Base-by-base conservation (phyloP, 2,888 invertebrate genomes). In the Drosophila testacea region DNA sequence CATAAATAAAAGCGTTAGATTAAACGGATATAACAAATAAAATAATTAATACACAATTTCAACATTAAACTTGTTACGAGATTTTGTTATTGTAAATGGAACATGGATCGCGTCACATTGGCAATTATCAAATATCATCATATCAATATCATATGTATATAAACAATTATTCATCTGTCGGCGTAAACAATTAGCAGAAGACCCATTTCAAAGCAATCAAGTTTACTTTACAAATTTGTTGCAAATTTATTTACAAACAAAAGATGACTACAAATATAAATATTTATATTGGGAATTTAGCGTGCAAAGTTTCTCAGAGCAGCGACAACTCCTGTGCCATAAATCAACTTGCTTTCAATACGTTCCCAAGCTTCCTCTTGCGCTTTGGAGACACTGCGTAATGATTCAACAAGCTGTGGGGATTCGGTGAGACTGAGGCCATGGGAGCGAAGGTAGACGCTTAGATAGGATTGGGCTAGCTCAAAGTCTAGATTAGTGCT, bases 391-490 rank as follows among this genome's bases (percentile, higher is more conserved):
- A 97, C 93, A 16, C 93, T 92, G 0, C 92, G 92, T 52, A 97
- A 89, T 59, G 93, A 93, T 30, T 93, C 91, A 27, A 94, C 92
- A 48, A 97, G 92, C 42, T 93, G 93, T 39, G 93, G 92, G 41
- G 93, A 93, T 54, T 94, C 92, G 0, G 94, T 93, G 56, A 97
- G 93, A 5, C 93, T 88, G 68, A 94, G 93, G 0, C 95, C 95
- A 88, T 97, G 96, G 41, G 95, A 94, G 92, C 98, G 98, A 36
- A 99, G 92, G 92, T 98, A 98, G 47, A 98, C 94, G 48, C 96
- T 95, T 68, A 99, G 94, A 93, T 98, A 99, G 0, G 98, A 95
- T 91, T 98, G 97, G 0, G 96, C 95, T 61, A 98, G 93, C 93
- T 99, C 99, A 92, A 98, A 99, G 93, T 98, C 95, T 71, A 92